Base-by-base conservation (phyloP, 2,113 vertebrate species). In the Spermophilus dauricus region DNA sequence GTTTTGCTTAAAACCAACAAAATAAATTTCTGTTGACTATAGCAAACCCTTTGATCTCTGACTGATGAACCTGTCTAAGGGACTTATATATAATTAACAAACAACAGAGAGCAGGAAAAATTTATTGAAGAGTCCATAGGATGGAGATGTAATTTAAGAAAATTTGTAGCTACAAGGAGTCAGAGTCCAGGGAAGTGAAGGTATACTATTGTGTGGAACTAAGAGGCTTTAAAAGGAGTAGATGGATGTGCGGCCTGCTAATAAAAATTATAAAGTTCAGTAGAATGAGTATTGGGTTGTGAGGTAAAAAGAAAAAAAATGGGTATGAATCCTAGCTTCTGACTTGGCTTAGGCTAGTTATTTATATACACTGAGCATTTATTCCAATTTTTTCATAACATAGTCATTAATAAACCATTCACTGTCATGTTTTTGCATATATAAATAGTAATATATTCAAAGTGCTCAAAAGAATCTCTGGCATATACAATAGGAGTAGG, bases 71-170 rank as follows among this genome's bases (percentile, higher is more conserved):
- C 5, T 67, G 3, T 39, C 30, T 61, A 94, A 77, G 10, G 8
- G 16, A 61, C 63, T 73, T 91, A 7, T 39, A 73, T 48, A 34
- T 80, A 73, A 92, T 58, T 83, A 83, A 26, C 1, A 90, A 95
- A 90, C 20, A 76, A 42, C 48, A 17, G 22, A 5, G 17, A 90
- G 22, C 17, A 88, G 20, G 72, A 81, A 53, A 76, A 65, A 48
- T 78, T 28, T 91, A 39, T 26, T 87, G 30, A 56, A 10, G 45
- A 93, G 9, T 42, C 42, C 78, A 20, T 77, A 61, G 28, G 34
- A 84, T 75, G 42, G 92, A 87, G 22, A 48, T 70, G 0, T 45
- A 93, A 89, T 92, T 96, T 53, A 86, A 22, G 69, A 78, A 89
- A 89, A 85, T 72, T 13, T 81, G 11, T 86, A 97, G 26, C 30